Base-by-base conservation (phyloP, 1,140 invertebrate species). In the Aphelinus certus region DNA sequence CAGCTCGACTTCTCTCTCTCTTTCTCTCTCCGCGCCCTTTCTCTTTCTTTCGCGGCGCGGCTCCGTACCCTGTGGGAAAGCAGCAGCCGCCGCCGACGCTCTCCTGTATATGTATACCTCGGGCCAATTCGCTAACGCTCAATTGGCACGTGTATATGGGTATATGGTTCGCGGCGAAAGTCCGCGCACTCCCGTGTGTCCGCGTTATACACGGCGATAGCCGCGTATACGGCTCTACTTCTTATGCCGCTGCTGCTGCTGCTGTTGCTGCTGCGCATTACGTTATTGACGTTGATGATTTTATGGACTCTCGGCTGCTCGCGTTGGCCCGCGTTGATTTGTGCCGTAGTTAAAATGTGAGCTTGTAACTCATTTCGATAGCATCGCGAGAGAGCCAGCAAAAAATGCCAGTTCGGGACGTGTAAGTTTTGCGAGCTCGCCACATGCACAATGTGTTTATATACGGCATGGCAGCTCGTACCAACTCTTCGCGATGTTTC, bases 51-150 rank as follows among this genome's bases (percentile, higher is more conserved):
- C 64, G 42, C 63, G 2, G 43, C 60, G 43, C 61, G 61, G 10
- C 55, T 47, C 46, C 26, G 26, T 26, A 26, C 26, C 26, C 26
- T 26, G 26, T 26, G 26, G 26, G 26, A 26, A 26, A 26, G 26
- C 26, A 26, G 26, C 26, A 26, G 26, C 49, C 58, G 9, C 48
- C 26, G 43, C 45, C 10, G 42, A 2, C 42, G 6, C 45, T 42
- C 26, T 43, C 45, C 2, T 45, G 7, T 60, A 42, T 65, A 26
- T 56, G 26, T 56, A 49, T 66, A 42, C 47, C 51, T 66, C 49
- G 45, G n/a, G 7, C 9, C 63, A 51, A 65, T 65, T 65, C 51
- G 63, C 51, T 65, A 65, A 51, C 63, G 48, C 47, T 65, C 51
- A 51, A 26, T 26, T 26, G 26, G 26, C 26, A 26, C 26, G 26